Percentiles rank a stretch among this genome's conserved stretches.
Conservation (phyloP, 2,888 invertebrate genomes). For the Coleophora flavipennella region DNA sequence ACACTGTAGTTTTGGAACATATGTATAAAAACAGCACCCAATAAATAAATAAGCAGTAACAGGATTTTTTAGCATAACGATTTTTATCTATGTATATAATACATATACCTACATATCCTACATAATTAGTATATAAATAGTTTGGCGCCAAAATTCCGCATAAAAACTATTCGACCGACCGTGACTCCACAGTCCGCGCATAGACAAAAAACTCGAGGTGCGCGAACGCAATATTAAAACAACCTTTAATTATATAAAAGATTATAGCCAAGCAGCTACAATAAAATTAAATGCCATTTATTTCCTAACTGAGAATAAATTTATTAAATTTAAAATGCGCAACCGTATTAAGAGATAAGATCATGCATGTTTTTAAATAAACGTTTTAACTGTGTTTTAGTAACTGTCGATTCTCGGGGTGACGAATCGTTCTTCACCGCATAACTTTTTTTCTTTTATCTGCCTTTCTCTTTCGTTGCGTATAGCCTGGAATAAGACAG, state of each 20-base stretch:
- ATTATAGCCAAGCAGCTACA: no score
- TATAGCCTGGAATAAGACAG: constrained; percentile 20
- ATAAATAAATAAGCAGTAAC: no score
- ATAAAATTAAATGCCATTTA: no score
- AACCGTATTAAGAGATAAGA: no score
- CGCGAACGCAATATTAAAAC: neutral
- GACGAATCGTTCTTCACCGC: constrained; percentile 70
- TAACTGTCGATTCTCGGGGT: constrained; percentile 75
- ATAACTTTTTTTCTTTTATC: constrained; percentile 74
- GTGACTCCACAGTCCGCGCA: constrained; percentile 46
- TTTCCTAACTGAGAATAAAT: no score
- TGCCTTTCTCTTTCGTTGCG: constrained; percentile 75
- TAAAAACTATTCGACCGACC: constrained; percentile 64
- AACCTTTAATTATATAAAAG: no score
- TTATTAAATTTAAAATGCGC: no score
- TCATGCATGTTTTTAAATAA: no score
- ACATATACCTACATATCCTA: neutral
- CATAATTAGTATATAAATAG: constrained; percentile 15
- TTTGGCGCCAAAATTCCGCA: constrained; percentile 66
- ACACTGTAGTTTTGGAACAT: no score
- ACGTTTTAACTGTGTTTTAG: constrained; percentile 29
- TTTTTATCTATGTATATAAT: no score
- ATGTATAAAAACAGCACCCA: no score
- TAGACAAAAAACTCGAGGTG: constrained; percentile 32
- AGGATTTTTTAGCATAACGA: no score